Conservation (phyloP, 2,797 vertebrate genomes). For the Pteronotus mesoamericanus region DNA sequence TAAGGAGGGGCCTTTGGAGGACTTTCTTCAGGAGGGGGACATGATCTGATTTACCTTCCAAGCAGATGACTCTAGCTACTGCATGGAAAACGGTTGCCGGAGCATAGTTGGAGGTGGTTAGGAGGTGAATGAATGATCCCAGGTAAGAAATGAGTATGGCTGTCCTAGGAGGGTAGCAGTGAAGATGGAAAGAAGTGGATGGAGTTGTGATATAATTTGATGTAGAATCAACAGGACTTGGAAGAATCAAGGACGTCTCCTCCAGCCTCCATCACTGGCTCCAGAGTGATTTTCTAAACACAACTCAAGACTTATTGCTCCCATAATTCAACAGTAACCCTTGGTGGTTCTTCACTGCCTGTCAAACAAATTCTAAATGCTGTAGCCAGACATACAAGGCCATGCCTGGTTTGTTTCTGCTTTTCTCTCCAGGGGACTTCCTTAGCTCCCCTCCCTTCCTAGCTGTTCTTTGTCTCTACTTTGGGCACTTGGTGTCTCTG, state of each 20-base stretch:
- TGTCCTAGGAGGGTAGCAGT: background rate
- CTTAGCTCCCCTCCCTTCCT: background rate
- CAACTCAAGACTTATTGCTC: background rate
- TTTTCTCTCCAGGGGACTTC: background rate
- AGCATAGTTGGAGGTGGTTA: background rate
- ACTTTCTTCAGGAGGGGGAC: background rate
- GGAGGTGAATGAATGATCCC: background rate
- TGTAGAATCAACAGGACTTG: background rate
- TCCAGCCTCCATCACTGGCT: background rate
- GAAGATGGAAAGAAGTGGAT: background rate
- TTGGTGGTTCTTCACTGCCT: background rate
- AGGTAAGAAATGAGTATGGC: background rate
- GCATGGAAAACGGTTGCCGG: background rate
- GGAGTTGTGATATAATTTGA: background rate
- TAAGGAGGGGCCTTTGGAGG: background rate
- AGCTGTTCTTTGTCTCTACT: background rate
- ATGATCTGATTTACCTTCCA: background rate
- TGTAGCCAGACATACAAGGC: background rate
- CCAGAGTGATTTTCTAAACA: background rate
- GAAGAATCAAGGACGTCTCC: background rate
- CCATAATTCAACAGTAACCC: background rate
- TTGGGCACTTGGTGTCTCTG: background rate
- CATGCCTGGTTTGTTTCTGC: background rate
- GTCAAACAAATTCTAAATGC: background rate
- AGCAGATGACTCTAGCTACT: background rate